These are phyloP conservation scores for Gymnothorax javanicus DNA, from an alignment of 2,797 vertebrate species.

Conservation along the genomic window DNA sequence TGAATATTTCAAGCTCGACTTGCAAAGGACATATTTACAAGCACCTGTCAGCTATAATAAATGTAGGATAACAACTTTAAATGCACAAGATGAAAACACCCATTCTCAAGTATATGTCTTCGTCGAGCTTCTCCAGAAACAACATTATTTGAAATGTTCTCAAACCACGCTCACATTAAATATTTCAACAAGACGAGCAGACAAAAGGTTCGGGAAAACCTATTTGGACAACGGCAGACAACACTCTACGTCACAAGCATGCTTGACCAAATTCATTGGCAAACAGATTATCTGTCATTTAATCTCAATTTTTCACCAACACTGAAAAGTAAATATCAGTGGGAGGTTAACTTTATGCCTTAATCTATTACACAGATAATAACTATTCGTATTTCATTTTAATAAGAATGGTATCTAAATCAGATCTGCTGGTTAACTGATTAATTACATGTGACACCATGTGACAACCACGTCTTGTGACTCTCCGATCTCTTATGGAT, in stretches of 20 bases:
- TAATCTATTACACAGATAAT: neutral
- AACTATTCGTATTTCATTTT: neutral
- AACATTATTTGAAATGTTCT: neutral
- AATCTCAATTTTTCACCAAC: neutral
- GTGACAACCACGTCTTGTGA: conserved; percentile 3
- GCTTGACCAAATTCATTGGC: neutral
- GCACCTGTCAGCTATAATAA: neutral
- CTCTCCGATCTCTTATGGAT: neutral
- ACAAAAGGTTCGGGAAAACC: neutral
- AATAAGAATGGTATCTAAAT: neutral
- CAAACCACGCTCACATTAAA: neutral
- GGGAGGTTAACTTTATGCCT: neutral
- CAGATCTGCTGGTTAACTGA: neutral
- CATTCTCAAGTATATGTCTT: neutral
- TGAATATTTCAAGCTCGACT: neutral
- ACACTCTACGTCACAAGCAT: neutral
- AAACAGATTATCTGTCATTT: neutral
- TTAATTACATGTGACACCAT: conserved; percentile 11
- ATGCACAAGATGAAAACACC: neutral
- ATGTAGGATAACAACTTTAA: neutral
- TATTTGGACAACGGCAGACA: neutral
- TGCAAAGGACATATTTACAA: neutral
- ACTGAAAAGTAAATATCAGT: neutral
- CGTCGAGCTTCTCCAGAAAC: neutral
- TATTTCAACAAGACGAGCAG: neutral